phyloP scores from a whole-genome alignment of 1,140 invertebrate genomes.

The Drosophila kikkawai region DNA sequence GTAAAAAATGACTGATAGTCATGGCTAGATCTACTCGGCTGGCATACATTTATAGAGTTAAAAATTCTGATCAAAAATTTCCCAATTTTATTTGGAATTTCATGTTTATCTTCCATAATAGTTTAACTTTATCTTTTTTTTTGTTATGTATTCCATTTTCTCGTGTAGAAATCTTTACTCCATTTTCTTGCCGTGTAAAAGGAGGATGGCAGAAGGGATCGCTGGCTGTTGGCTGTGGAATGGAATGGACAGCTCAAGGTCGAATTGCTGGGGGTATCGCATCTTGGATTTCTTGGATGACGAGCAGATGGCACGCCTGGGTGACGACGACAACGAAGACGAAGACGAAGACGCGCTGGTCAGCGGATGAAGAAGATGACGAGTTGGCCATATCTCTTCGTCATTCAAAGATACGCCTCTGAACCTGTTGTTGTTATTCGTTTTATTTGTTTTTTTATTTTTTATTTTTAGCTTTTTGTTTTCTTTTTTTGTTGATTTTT shows the following conservation, averaged over 20 bases:
- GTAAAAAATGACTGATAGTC: too few relatives aligned
- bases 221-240: constrained; percentile 8
- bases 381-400: constrained; percentile 49
- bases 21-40: not conserved
- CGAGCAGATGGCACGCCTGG: constrained; percentile 51
- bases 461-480: constrained; percentile 21
- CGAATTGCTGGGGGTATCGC: constrained; percentile 28
- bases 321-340: constrained; percentile 19
- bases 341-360: constrained; percentile 8
- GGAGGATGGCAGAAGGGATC: constrained; percentile 20
- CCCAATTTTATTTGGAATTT: too few relatives aligned
- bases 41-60: not conserved
- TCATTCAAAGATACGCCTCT: constrained; percentile 35
- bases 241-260: constrained; percentile 58
- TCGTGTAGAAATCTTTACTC: not conserved
- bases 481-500: not conserved
- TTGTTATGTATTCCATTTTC: too few relatives aligned
- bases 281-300: constrained; percentile 42
- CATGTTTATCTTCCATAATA: too few relatives aligned
- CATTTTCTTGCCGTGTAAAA: constrained; percentile 14
- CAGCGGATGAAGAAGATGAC: constrained; percentile 36
- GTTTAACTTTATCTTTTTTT: not conserved
- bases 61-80: too few relatives aligned
- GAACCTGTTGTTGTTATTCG: constrained; percentile 26
- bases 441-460: constrained; percentile 22